A percentile compares a stretch with the other conserved stretches of the same genome.
These are phyloP conservation scores for Thalassaphorura encarpata DNA, from an alignment of 1,140 invertebrate species.

Conservation along the genomic window DNA sequence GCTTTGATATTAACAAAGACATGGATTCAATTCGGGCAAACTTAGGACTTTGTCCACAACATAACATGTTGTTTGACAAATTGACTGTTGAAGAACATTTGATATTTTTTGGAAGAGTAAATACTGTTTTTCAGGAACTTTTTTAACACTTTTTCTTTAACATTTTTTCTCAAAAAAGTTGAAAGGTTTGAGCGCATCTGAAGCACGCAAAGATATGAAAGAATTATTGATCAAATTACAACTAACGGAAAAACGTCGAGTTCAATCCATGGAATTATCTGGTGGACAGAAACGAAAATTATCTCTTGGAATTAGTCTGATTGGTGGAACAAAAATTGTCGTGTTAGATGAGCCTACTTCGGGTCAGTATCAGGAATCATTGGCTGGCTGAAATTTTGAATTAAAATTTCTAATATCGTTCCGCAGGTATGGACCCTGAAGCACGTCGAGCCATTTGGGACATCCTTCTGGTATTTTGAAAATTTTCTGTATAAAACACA, in stretches of 20 bases:
- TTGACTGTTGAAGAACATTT: constrained; percentile 83
- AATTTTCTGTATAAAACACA: neutral
- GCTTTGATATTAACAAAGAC: constrained; percentile 52
- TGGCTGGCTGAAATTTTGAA: too few relatives aligned
- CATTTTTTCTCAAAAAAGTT: neutral
- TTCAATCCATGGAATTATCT: constrained; percentile 60
- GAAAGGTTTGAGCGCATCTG: neutral
- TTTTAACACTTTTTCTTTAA: neutral
- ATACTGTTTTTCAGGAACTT: neutral
- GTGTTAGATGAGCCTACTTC: constrained; percentile 34
- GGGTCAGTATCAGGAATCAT: too few relatives aligned
- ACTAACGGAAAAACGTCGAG: constrained; percentile 49
- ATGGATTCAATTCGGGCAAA: constrained; percentile 49
- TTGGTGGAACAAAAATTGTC: constrained; percentile 38
- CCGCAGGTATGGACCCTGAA: constrained; percentile 59
- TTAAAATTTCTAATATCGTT: too few relatives aligned
- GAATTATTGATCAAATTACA: constrained; percentile 39
- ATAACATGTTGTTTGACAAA: constrained; percentile 83
- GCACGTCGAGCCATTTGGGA: constrained; percentile 51
- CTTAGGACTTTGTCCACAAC: constrained; percentile 85
- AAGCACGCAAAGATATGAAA: neutral
- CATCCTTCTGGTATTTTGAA: constrained; percentile 35
- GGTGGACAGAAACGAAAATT: constrained; percentile 60
- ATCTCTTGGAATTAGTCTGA: constrained; percentile 44
- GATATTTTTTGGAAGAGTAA: constrained; percentile 57